Base-by-base conservation (phyloP, 2,888 invertebrate genomes). In the Tetragonisca angustula region DNA sequence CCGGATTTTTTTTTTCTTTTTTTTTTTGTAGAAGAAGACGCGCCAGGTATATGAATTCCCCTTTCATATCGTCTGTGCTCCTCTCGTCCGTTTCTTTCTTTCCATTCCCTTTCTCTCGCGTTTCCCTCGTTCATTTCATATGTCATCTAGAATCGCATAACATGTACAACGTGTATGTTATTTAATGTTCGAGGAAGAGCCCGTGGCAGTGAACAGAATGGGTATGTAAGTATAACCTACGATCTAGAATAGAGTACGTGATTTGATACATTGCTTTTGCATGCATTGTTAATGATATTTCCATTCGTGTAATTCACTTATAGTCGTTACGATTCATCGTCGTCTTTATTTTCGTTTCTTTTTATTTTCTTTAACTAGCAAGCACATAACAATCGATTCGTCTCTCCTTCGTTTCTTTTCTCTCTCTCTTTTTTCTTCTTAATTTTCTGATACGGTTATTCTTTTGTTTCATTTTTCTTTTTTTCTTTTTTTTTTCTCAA, bases 181-280 rank as follows among this genome's bases (percentile, higher is more conserved):
- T 76, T 76, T 52, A 73, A 83, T 82, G 83, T 83, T 43, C 85
- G 87, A 92, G 91, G 91, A 92, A 93, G 91, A 91, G 91, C 92
- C 91, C 89, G 89, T 93, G 93, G 92, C 93, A 93, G 92, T 93
- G 92, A 93, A 93, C 92, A 91, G 89, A 93, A 93, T 91, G 92
- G 91, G 91, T 88, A 89, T 89, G 88, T 90, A 88, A 89, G 84
- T 91, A 89, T 85, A 90, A 70, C 84, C 91, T 91, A 91, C 89
- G 81, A 87, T 91, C 91, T 92, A 92, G 90, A 81, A 83, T 83
- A 92, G 92, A 94, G 91, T 93, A 93, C 91, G 92, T 91, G 91
- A 94, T 93, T 93, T 93, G 93, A 94, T 93, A 94, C 92, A 92
- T 93, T 93, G 92, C 91, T 92, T 92, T 91, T 90, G 91, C 92